Conservation (phyloP, 2,888 invertebrate genomes). For the Anoplius nigerrimus region DNA sequence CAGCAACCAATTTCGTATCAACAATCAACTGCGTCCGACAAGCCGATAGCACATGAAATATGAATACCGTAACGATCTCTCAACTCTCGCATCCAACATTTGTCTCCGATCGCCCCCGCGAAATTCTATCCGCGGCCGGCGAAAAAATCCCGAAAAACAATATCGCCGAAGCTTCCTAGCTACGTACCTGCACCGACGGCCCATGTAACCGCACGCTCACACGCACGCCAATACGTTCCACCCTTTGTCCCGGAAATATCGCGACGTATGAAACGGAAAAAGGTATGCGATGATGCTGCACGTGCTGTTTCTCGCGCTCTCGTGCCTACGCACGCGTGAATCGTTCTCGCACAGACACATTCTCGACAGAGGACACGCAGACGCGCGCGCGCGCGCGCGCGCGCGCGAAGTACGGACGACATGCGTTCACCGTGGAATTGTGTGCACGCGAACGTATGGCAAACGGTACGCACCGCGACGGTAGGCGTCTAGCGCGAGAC, state of each 20-base stretch:
- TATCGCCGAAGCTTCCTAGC: too few species aligned
- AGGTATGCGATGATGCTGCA: background rate
- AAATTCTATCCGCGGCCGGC: too few species aligned
- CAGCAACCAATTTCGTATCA: too few species aligned
- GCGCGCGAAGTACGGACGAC: background rate
- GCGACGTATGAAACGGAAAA: slow-evolving; percentile 11
- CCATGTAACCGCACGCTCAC: background rate
- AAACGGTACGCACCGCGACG: background rate
- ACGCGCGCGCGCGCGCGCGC: background rate
- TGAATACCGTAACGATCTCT: too few species aligned
- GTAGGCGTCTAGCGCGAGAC: background rate
- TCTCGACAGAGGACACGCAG: background rate
- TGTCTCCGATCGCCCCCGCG: too few species aligned
- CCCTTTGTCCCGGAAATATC: slow-evolving; percentile 7
- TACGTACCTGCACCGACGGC: background rate
- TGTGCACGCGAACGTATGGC: slow-evolving; percentile 19
- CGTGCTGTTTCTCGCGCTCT: background rate
- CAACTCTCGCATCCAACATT: too few species aligned
- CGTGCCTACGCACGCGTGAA: slow-evolving; percentile 1
- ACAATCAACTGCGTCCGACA: too few species aligned
- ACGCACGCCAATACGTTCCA: background rate
- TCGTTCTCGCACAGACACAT: too few species aligned
- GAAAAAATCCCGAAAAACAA: too few species aligned
- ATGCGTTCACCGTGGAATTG: background rate
- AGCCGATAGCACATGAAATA: too few species aligned